Conservation (phyloP, 2,888 invertebrate species). For the Acleris laterana region DNA sequence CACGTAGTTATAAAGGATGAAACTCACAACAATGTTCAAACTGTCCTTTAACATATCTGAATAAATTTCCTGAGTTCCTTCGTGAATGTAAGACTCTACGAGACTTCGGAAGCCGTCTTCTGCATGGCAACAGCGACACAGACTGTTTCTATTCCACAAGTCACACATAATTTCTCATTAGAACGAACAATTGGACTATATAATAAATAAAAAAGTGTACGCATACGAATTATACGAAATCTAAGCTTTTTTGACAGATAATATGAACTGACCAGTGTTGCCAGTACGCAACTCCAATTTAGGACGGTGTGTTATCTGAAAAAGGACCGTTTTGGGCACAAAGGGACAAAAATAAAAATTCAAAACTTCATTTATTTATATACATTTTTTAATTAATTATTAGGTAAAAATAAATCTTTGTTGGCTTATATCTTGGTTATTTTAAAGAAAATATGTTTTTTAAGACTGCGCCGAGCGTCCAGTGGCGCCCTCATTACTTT, state of each 20-base stretch:
- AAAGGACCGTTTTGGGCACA: no score
- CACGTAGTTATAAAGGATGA: neutral
- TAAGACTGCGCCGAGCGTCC: no score
- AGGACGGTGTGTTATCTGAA: no score
- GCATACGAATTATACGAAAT: slow-evolving; percentile 9
- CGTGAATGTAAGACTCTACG: slow-evolving; percentile 43
- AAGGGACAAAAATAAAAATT: no score
- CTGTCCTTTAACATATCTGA: slow-evolving; percentile 57
- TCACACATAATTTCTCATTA: slow-evolving; percentile 50
- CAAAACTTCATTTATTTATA: no score
- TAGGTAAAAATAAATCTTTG: no score
- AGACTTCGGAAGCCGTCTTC: slow-evolving; percentile 61
- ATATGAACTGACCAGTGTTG: no score
- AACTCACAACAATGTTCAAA: slow-evolving; percentile 63
- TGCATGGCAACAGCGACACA: slow-evolving; percentile 72
- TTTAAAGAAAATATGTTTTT: no score
- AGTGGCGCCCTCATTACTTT: no score
- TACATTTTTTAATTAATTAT: no score
- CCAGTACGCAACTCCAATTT: no score
- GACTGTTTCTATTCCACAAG: slow-evolving; percentile 49
- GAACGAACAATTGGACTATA: neutral
- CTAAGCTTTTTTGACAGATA: neutral
- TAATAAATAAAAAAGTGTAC: neutral
- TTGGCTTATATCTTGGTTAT: no score
- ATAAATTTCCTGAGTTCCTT: slow-evolving; percentile 55